phyloP scores from a whole-genome alignment of 2,113 vertebrate species.

The Camelus bactrianus region DNA sequence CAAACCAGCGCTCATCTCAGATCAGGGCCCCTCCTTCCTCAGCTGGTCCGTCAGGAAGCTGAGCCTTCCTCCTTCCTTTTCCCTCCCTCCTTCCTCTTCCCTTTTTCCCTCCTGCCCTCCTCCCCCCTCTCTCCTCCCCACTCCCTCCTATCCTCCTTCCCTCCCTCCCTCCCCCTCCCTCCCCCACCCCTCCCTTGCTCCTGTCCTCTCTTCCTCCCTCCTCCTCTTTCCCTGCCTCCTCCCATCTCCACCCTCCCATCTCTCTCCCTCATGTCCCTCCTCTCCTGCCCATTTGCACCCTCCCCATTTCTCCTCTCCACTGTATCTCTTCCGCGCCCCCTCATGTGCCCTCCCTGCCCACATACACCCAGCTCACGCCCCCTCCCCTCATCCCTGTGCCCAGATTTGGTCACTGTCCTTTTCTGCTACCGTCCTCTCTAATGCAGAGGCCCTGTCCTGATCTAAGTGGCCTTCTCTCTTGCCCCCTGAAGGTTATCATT shows the following conservation, averaged over 20 bases:
- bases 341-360: too few species aligned
- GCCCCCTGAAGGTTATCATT: not conserved
- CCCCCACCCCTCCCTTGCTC: fast-evolving
- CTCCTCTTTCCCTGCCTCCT: too few species aligned
- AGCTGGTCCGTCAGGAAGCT: not conserved
- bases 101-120: not conserved
- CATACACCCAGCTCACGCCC: not conserved
- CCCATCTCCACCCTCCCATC: fast-evolving
- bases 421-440: not conserved
- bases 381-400: not conserved
- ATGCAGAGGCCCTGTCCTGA: not conserved
- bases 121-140: too few species aligned
- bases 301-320: not conserved
- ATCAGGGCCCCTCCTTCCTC: not conserved
- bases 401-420: not conserved
- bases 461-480: not conserved
- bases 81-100: too few species aligned
- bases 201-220: too few species aligned
- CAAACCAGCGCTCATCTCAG: not conserved
- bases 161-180: fast-evolving
- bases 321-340: not conserved
- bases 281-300: not conserved
- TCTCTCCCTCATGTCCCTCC: conserved; percentile 55
- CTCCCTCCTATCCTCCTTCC: not conserved
- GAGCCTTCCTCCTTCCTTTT: not conserved